Conservation (phyloP, 2,113 vertebrate species). For the Delphinapterus leucas region DNA sequence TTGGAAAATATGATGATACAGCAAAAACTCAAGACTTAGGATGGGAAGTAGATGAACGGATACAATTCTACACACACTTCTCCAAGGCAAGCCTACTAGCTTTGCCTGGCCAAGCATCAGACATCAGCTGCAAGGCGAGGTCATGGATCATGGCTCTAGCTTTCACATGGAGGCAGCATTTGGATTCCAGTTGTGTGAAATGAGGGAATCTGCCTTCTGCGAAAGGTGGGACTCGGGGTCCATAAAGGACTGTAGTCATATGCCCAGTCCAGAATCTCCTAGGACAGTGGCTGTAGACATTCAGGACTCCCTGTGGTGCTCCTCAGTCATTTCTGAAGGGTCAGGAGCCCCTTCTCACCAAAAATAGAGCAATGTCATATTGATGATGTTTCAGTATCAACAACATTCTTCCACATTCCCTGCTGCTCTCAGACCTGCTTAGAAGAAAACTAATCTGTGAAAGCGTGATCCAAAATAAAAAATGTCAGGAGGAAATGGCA, state of each 20-base stretch:
- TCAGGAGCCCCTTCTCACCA: background rate
- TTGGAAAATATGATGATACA: constrained; percentile 43
- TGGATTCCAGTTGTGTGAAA: background rate
- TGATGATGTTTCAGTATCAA: background rate
- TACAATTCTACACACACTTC: background rate
- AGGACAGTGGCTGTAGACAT: background rate
- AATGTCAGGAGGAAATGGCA: background rate
- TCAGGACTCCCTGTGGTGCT: background rate
- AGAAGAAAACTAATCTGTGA: background rate
- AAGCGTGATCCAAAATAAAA: background rate
- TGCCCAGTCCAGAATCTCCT: background rate
- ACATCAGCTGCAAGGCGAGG: background rate
- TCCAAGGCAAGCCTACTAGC: constrained; percentile 41
- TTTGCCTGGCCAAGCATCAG: background rate
- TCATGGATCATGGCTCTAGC: constrained; percentile 23
- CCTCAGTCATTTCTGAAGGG: background rate
- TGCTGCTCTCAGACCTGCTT: background rate
- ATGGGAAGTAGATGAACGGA: constrained; percentile 44
- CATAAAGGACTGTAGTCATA: background rate
- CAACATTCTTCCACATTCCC: background rate
- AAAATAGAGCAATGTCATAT: background rate
- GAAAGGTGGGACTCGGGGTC: background rate
- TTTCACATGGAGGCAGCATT: background rate
- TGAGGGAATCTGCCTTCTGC: background rate
- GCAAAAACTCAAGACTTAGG: constrained; percentile 64